phyloP scores from a whole-genome alignment of 2,888 invertebrate species.

The Acholoe squamosa region DNA sequence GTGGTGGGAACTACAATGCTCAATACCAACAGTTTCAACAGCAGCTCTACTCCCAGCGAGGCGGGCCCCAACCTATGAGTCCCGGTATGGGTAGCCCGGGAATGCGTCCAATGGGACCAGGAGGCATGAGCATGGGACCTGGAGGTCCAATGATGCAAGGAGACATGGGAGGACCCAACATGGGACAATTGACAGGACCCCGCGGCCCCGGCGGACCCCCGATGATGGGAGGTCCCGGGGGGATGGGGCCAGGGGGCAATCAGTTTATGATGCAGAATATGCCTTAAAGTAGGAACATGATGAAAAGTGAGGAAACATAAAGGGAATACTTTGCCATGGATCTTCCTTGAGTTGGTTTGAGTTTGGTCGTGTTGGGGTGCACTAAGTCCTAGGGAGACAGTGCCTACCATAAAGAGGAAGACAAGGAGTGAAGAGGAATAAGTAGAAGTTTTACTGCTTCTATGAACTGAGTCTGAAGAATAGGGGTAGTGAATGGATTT shows the following conservation, averaged over 20 bases:
- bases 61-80: conserved; percentile 67
- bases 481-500: too few species aligned
- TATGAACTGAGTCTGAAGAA: too few species aligned
- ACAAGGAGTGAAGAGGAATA: background rate
- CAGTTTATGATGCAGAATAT: conserved; percentile 60
- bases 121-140: conserved; percentile 63
- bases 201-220: conserved; percentile 70
- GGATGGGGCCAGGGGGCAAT: conserved; percentile 35
- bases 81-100: conserved; percentile 57
- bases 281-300: background rate
- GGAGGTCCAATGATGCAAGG: conserved; percentile 70
- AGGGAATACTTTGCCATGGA: conserved; percentile 47
- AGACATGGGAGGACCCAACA: conserved; percentile 60
- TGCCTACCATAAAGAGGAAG: background rate
- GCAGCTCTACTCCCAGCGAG: conserved; percentile 77
- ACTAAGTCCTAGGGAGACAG: background rate
- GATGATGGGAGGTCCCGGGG: conserved; percentile 67
- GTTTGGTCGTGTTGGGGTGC: conserved; percentile 4
- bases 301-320: background rate
- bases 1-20: conserved; percentile 69
- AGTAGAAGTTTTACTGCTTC: too few species aligned
- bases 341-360: conserved; percentile 46
- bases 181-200: conserved; percentile 62
- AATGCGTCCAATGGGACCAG: conserved; percentile 57
- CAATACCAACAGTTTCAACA: conserved; percentile 82